A percentile compares a stretch with the other conserved stretches of the same genome.
Conservation (phyloP, 1,140 invertebrate species). For the Drosophila malerkotliana region DNA sequence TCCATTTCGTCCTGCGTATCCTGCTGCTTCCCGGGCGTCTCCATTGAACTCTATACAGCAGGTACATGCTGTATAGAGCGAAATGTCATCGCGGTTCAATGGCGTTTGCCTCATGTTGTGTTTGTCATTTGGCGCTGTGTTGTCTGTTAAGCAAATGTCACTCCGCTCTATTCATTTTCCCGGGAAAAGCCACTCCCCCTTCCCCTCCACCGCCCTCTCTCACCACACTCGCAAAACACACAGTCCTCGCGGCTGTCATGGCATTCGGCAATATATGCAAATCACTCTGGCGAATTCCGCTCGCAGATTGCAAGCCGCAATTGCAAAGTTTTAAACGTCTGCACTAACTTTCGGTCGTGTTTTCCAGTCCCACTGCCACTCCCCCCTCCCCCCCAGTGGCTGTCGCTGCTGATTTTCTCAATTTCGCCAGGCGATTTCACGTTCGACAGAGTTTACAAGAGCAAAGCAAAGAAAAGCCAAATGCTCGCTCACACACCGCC, state of each 20-base stretch:
- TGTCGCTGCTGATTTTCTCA: conserved; percentile 59
- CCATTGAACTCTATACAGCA: conserved; percentile 17
- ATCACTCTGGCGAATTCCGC: conserved; percentile 39
- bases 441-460: conserved; percentile 81
- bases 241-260: conserved; percentile 49
- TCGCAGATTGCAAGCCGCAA: conserved; percentile 36
- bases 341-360: conserved; percentile 33
- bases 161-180: conserved; percentile 29
- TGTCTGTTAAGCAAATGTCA: conserved; percentile 68
- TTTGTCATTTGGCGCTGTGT: conserved; percentile 65
- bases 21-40: not conserved
- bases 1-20: conserved; percentile 10
- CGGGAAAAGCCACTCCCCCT: conserved; percentile 8
- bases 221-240: conserved; percentile 4
- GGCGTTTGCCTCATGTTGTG: conserved; percentile 56
- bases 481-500: conserved; percentile 25
- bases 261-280: conserved; percentile 77
- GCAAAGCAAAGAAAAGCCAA: conserved; percentile 76
- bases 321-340: conserved; percentile 69
- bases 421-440: conserved; percentile 80
- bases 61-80: conserved; percentile 22
- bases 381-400: not conserved
- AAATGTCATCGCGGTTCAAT: conserved; percentile 80
- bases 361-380: not conserved
- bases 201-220: not conserved